These are phyloP conservation scores for Yponomeuta evonymella DNA, from an alignment of 2,888 invertebrate species.

Conservation along the genomic window DNA sequence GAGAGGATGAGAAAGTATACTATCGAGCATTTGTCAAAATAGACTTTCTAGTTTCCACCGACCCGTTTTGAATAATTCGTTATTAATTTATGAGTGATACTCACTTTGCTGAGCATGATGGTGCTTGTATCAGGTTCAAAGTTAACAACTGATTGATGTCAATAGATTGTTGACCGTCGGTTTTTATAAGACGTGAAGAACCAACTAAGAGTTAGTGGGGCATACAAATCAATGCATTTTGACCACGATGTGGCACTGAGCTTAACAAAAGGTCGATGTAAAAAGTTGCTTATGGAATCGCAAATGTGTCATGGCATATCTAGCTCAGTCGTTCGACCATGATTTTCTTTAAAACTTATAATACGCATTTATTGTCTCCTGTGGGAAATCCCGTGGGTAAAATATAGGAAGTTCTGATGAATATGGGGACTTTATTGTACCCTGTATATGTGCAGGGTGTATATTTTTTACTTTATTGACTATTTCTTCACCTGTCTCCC, in stretches of 20 bases:
- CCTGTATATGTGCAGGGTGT: too few species aligned
- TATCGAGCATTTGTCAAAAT: neutral
- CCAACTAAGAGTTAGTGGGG: constrained; percentile 57
- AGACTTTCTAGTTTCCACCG: constrained; percentile 14
- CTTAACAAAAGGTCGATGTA: constrained; percentile 50
- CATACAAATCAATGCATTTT: constrained; percentile 38
- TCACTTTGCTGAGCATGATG: constrained; percentile 67
- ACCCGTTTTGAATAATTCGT: constrained; percentile 16
- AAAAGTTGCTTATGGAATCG: constrained; percentile 46
- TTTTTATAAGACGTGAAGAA: constrained; percentile 57
- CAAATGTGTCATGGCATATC: constrained; percentile 61
- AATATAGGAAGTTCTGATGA: too few species aligned
- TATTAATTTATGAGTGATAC: constrained; percentile 25
- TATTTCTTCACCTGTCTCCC: too few species aligned
- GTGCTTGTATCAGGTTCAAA: constrained; percentile 36
- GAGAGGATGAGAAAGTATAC: neutral
- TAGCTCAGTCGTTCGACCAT: constrained; percentile 34
- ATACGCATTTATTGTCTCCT: neutral
- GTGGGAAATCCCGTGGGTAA: too few species aligned
- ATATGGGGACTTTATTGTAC: too few species aligned
- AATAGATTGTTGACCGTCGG: constrained; percentile 38
- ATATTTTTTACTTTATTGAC: too few species aligned
- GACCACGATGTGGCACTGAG: constrained; percentile 52
- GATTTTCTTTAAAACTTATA: constrained; percentile 14
- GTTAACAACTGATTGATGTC: constrained; percentile 54